Conservation (phyloP, 1,140 invertebrate species). For the Drosophila trapezifrons region DNA sequence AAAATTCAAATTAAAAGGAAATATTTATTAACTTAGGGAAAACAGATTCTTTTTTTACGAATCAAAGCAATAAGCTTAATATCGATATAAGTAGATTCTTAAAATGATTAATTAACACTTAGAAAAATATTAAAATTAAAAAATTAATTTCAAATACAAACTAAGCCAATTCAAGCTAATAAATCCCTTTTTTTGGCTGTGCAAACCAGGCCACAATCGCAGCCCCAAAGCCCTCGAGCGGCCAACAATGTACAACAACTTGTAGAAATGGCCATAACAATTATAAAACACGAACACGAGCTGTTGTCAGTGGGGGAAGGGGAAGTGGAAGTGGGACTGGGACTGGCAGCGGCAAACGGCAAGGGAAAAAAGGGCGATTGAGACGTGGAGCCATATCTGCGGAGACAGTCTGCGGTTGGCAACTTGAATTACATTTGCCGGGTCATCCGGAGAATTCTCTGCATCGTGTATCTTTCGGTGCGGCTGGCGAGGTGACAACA, state of each 20-base stretch:
- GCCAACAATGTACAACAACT: constrained; percentile 51
- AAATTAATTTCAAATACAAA: too few relatives aligned
- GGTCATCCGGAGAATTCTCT: constrained; percentile 29
- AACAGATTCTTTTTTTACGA: too few relatives aligned
- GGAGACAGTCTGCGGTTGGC: constrained; percentile 60
- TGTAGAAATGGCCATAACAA: constrained; percentile 62
- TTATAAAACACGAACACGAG: constrained; percentile 60
- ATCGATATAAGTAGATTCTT: too few relatives aligned
- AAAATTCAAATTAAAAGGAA: not conserved
- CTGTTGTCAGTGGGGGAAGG: not conserved
- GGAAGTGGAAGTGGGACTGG: not conserved
- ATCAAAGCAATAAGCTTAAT: too few relatives aligned
- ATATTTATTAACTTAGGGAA: too few relatives aligned
- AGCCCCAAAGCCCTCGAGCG: constrained; percentile 18
- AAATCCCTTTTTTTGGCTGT: not conserved
- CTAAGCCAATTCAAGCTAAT: too few relatives aligned
- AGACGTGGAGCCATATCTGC: constrained; percentile 13
- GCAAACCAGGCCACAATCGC: constrained; percentile 4
- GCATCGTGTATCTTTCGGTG: constrained; percentile 45
- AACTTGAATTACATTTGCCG: constrained; percentile 62
- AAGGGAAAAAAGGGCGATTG: not conserved
- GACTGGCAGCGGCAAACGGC: not conserved
- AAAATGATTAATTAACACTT: too few relatives aligned
- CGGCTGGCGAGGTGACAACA: constrained; percentile 59
- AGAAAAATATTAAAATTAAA: too few relatives aligned